A percentile compares a stretch with the other conserved stretches of the same genome.
These are phyloP conservation scores for Phanerotoma sp. DNA, from an alignment of 2,888 invertebrate genomes.

Conservation along the genomic window DNA sequence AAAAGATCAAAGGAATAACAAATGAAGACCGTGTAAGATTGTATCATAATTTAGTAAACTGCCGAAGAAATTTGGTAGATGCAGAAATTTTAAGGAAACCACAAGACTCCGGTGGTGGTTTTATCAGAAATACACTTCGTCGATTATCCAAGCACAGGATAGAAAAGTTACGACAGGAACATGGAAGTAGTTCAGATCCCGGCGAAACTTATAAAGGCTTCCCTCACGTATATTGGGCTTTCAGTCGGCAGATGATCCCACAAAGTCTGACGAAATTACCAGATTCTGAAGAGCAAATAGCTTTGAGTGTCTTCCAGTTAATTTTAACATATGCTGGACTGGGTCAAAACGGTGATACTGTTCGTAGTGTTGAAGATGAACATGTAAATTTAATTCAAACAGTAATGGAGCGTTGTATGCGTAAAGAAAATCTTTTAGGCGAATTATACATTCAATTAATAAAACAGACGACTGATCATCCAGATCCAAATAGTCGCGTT, in stretches of 20 bases:
- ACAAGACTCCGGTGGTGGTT: conserved; percentile 79
- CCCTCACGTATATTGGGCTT: conserved; percentile 87
- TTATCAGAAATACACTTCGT: conserved; percentile 84
- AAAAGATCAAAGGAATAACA: conserved; percentile 72
- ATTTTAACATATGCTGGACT: conserved; percentile 89
- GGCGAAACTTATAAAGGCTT: conserved; percentile 87
- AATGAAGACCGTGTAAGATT: conserved; percentile 85
- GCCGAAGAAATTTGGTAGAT: conserved; percentile 80
- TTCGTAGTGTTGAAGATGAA: conserved; percentile 80
- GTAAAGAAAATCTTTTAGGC: conserved; percentile 83
- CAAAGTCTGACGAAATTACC: conserved; percentile 83
- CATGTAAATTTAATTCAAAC: conserved; percentile 86
- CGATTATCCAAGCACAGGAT: conserved; percentile 81
- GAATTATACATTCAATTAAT: conserved; percentile 91
- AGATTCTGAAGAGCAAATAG: conserved; percentile 83
- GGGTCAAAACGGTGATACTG: conserved; percentile 68
- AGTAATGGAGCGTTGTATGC: conserved; percentile 87
- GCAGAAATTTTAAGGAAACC: conserved; percentile 81
- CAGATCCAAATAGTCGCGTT: conserved; percentile 84
- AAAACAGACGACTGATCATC: conserved; percentile 91
- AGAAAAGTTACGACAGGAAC: conserved; percentile 73
- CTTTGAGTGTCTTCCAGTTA: conserved; percentile 84
- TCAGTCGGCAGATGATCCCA: conserved; percentile 75
- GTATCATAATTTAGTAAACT: conserved; percentile 84
- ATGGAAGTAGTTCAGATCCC: conserved; percentile 65